Evolutionary conservation across 2,888 invertebrate species (phyloP), one percentile per base, ranked within the genome.

Genomic region (Cataglyphis albicans): DNA sequence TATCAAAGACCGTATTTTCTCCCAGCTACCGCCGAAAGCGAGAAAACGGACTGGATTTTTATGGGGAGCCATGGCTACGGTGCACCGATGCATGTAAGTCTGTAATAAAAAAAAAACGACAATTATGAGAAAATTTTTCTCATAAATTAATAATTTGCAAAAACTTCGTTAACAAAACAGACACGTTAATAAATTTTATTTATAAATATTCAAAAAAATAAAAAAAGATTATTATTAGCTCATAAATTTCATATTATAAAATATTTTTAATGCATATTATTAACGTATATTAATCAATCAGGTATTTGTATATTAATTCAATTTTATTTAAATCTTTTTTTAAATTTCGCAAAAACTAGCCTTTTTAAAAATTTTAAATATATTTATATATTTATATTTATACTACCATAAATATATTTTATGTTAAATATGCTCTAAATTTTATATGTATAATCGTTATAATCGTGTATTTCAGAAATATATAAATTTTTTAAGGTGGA

Each of bases 21-120:
- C 73, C 99, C 99, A 0, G 95, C 95, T 52, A 96, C 96, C 0
- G 97, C 99, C 0, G 99, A 99, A 94, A 98, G 97, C 91, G 98
- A 98, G 91, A 97, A 97, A 85, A 97, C 98, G 0, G 99, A 98
- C 95, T 99, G 99, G 99, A 97, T 99, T 90, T 99, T 99, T 94
- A 99, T 99, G 97, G 99, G 99, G 0, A 98, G 98, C 44, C 97
- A 98, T 0, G 99, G 99, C 0, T 97, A 98, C 92, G 99, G 99
- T 0, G 99, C 99, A 0, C 98, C 98, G 91, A 97, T 99, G 97
- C 99, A 99, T 94, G 99, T 99, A 94, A 96, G 96, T 95, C 21
- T 35, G 48, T 48, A 21, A 29, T 35, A 18, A 7, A 25, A 41
- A 25, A 25, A 29, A 52, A 48, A 32, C n/a, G 10, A n/a, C 2